Conservation (phyloP, 2,888 invertebrate genomes). For the Hirtodrosophila histrioides region DNA sequence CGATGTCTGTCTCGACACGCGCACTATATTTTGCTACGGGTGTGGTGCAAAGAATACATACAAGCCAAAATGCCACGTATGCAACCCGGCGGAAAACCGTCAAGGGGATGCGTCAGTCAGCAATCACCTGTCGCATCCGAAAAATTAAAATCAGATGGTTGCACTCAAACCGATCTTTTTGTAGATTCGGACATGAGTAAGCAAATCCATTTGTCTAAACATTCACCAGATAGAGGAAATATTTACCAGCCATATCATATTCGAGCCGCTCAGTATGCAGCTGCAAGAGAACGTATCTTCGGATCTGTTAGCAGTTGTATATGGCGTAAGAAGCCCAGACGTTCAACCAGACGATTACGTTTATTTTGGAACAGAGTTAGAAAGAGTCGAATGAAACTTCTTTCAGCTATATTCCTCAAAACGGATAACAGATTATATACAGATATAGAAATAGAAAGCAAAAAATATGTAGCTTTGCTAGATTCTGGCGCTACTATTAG, state of each 20-base stretch:
- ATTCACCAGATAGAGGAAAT: not conserved
- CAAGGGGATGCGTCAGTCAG: too few species aligned
- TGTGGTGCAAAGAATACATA: constrained; percentile 9
- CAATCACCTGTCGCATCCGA: constrained; percentile 8
- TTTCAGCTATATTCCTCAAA: constrained; percentile 7
- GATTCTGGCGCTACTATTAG: constrained; percentile 18
- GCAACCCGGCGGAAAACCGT: constrained; percentile 14
- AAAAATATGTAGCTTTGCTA: not conserved
- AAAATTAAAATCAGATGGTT: not conserved
- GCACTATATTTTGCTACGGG: constrained; percentile 10
- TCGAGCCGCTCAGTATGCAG: not conserved
- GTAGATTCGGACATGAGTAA: not conserved
- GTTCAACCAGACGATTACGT: too few species aligned
- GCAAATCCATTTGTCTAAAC: not conserved
- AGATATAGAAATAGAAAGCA: constrained; percentile 7
- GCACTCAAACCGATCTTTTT: not conserved
- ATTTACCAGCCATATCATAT: constrained; percentile 1
- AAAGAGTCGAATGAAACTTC: not conserved
- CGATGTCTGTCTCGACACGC: not conserved
- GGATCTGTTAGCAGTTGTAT: too few species aligned
- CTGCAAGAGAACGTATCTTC: not conserved
- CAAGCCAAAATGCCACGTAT: constrained; percentile 6
- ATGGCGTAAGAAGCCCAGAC: too few species aligned
- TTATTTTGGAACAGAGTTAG: constrained; percentile 9
- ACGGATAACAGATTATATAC: constrained; percentile 17